Conservation (phyloP, 1,140 invertebrate genomes). For the Macrocentrus cingulum region DNA sequence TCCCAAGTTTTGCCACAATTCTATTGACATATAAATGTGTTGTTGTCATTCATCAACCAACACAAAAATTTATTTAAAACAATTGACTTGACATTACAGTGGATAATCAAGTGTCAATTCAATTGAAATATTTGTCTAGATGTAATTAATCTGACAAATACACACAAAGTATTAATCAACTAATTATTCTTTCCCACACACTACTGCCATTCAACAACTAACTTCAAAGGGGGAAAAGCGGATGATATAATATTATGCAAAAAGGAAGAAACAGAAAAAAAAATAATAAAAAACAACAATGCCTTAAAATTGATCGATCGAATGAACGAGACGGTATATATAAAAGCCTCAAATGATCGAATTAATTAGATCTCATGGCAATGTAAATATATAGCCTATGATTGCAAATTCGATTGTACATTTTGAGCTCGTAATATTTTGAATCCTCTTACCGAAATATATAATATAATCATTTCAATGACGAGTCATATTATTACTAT, state of each 20-base stretch:
- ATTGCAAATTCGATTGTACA: constrained; percentile 3
- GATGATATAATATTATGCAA: too few species aligned
- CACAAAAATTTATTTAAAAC: too few species aligned
- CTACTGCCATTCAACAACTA: constrained; percentile 24
- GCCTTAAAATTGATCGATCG: constrained; percentile 40
- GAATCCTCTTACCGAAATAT: too few species aligned
- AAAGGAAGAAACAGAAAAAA: neutral
- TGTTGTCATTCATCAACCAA: too few species aligned
- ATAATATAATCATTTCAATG: neutral
- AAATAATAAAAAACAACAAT: constrained; percentile 34
- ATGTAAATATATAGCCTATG: constrained; percentile 22
- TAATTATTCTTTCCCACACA: constrained; percentile 24
- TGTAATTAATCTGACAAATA: constrained; percentile 12
- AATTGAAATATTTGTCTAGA: constrained; percentile 15
- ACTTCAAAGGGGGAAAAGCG: neutral
- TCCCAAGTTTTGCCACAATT: neutral
- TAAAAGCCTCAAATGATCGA: constrained; percentile 10
- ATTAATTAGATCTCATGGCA: constrained; percentile 14
- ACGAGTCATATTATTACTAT: neutral
- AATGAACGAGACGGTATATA: neutral
- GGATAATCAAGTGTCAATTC: neutral
- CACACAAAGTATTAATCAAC: constrained; percentile 9
- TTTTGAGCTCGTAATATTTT: neutral
- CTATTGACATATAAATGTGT: too few species aligned
- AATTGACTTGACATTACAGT: too few species aligned